These are phyloP conservation scores for Hydrotaea cyrtoneurina DNA, from an alignment of 2,888 invertebrate species.

Conservation along the genomic window DNA sequence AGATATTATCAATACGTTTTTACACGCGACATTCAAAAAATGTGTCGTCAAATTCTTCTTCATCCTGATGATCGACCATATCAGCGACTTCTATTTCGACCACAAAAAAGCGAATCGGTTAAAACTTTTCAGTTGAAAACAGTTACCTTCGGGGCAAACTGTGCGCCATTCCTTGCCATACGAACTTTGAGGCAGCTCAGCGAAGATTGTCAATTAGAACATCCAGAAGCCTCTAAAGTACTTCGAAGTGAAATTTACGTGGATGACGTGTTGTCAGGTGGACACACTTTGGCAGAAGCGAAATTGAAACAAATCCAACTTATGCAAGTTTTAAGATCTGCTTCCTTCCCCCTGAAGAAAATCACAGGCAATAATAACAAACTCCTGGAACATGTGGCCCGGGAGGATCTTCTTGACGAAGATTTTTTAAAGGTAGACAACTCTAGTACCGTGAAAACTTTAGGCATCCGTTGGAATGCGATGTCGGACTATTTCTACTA, in stretches of 20 bases:
- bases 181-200: conserved; percentile 54
- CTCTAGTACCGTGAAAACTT: conserved; percentile 17
- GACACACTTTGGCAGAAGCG: not conserved
- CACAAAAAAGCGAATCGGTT: not conserved
- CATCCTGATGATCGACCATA: conserved; percentile 50
- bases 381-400: conserved; percentile 8
- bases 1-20: conserved; percentile 58
- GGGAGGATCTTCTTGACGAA: conserved; percentile 42
- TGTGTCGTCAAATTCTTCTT: conserved; percentile 64
- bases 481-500: conserved; percentile 16
- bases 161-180: conserved; percentile 64
- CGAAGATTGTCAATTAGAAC: conserved; percentile 19
- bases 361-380: not conserved
- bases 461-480: conserved; percentile 46
- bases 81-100: conserved; percentile 60
- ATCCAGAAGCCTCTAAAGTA: conserved; percentile 36
- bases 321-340: not conserved
- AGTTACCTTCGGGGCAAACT: conserved; percentile 65
- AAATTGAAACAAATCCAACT: not conserved
- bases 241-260: conserved; percentile 24
- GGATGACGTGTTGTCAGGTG: conserved; percentile 25
- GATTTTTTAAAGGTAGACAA: conserved; percentile 32
- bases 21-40: conserved; percentile 67
- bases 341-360: conserved; percentile 39
- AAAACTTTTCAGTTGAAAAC: conserved; percentile 54